phyloP scores from a whole-genome alignment of 1,140 invertebrate genomes.

The Leguminivora glycinivorella region DNA sequence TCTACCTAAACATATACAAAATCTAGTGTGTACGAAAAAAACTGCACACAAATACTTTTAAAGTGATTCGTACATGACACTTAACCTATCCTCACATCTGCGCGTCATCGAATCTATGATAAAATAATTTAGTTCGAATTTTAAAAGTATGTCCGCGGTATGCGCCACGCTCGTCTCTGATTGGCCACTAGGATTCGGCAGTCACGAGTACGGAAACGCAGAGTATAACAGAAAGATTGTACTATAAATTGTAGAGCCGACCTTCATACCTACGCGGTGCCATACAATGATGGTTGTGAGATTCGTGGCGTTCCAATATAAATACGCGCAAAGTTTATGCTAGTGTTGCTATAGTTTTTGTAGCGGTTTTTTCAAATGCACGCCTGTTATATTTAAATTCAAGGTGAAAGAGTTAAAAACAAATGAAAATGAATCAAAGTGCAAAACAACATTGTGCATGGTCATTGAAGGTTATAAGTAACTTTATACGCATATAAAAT shows the following conservation, averaged over 20 bases:
- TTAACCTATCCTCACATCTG: constrained; percentile 27
- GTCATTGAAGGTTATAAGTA: not conserved
- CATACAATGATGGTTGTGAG: constrained; percentile 1
- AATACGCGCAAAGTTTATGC: constrained; percentile 3
- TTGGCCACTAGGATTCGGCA: constrained; percentile 13
- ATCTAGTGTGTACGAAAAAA: not conserved
- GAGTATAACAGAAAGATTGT: constrained; percentile 30
- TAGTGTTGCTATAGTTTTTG: constrained; percentile 10
- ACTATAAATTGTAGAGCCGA: constrained; percentile 32
- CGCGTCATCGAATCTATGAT: constrained; percentile 31
- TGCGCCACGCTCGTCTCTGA: constrained; percentile 1
- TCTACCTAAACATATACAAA: constrained; percentile 29
- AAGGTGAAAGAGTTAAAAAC: constrained; percentile 19
- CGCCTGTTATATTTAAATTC: not conserved
- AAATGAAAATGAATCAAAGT: constrained; percentile 10
- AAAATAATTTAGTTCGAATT: constrained; percentile 35
- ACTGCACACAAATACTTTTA: not conserved
- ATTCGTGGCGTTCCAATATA: constrained; percentile 11
- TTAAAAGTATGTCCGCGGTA: constrained; percentile 36
- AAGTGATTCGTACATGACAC: constrained; percentile 18
- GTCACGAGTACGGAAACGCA: constrained; percentile 30
- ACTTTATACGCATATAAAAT: not conserved
- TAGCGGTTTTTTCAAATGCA: not conserved
- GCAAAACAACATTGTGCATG: constrained; percentile 9
- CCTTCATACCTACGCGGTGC: constrained; percentile 27